Evolutionary conservation across 1,140 invertebrate species (phyloP), one percentile per base, ranked within the genome.

Genomic region (Marisa cornuarietis): DNA sequence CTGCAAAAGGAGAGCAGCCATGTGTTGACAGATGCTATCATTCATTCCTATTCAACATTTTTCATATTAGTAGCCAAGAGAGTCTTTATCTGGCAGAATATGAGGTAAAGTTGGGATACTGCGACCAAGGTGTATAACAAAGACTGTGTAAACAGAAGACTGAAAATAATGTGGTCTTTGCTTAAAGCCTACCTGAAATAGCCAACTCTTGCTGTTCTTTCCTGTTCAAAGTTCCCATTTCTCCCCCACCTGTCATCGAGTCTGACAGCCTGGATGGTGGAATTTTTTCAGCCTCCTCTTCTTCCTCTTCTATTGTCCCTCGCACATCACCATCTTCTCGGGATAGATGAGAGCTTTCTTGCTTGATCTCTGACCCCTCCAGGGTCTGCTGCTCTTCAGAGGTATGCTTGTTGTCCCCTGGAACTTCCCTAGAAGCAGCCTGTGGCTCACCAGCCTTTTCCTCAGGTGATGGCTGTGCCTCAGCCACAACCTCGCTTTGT

Each of bases 391-490:
- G 52, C 71, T 81, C 66, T 51, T 76, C 13, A 10, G 74, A 22
- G 74, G 18, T 18, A 18, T 66, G 62, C 58, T 61, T 66, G 74
- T 18, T 13, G 7, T 62, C 22, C 18, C 72, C 24, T 22, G 31
- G 31, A 42, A 42, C 31, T 6, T 4, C 31, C 31, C 31, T 42
- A 42, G 31, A 65, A 5, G 68, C 77, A 13, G 79, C 73, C 20
- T 69, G 77, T 16, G 78, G 78, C 65, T 81, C 81, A 26, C 71
- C 54, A 14, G 71, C 78, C 63, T 83, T 79, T 66, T 58, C 42
- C 31, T 63, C 66, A 65, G 22, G n/a, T 58, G 16, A 11, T 76
- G 58, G 10, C 24, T 76, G 9, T 65, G 42, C 52, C 71, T 63
- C 20, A 42, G 22, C 14, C 49, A 52, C 76, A 74, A 71, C 79